These are phyloP conservation scores for Frankliniella fusca DNA, from an alignment of 2,888 invertebrate species.

Conservation along the genomic window DNA sequence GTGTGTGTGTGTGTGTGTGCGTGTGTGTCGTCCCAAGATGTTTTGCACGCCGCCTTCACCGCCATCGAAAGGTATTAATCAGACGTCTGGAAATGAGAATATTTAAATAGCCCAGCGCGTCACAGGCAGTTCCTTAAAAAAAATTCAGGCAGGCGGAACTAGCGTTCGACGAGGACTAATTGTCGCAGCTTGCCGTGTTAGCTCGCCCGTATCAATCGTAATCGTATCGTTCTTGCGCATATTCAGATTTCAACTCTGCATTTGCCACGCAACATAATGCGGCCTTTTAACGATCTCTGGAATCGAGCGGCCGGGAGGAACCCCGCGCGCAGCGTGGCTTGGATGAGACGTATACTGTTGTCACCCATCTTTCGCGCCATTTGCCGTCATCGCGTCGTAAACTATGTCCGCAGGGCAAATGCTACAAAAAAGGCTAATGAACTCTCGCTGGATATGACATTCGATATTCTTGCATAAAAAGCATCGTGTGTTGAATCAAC, in stretches of 20 bases:
- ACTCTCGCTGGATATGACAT: conserved; percentile 21
- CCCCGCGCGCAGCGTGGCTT: background rate
- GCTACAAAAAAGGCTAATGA: conserved; percentile 14
- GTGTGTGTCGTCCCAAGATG: no score
- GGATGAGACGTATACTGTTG: background rate
- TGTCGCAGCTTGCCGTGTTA: no score
- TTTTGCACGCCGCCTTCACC: no score
- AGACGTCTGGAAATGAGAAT: no score
- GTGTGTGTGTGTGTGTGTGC: no score
- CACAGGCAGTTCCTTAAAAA: no score
- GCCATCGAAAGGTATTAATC: no score
- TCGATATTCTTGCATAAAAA: conserved; percentile 25
- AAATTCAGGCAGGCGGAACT: no score
- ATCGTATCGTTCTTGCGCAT: no score
- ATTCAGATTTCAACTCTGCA: background rate
- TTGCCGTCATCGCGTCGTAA: conserved; percentile 16
- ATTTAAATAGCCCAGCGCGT: no score
- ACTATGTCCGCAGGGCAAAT: background rate
- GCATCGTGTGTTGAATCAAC: conserved; percentile 6
- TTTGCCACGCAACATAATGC: background rate
- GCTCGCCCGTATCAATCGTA: no score
- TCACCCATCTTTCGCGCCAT: conserved; percentile 9
- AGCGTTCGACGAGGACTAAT: no score
- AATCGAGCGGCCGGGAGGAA: background rate
- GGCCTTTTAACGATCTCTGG: conserved; percentile 7